Evolutionary conservation across 2,888 invertebrate species (phyloP), one percentile per base, ranked within the genome.

Genomic region (Lepidocyrtinus sp.): DNA sequence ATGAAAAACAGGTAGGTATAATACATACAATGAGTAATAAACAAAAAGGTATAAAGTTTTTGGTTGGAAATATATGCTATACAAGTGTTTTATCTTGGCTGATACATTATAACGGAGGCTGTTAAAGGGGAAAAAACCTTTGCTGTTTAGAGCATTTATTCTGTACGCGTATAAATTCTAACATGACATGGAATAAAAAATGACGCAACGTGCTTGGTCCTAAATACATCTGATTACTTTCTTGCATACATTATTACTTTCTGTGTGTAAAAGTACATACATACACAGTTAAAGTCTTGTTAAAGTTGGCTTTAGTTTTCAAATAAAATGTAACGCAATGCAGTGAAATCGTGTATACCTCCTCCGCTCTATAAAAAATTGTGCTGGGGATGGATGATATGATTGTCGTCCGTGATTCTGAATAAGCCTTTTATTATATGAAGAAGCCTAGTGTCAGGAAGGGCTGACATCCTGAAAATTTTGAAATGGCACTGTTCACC

Each of bases 1-100:
- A 55, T 17, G 24, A 36, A 46, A 70, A 70, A 70, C 36, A 61
- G 64, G 73, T 73, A 64, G 45, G 63, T 55, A 73, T 50, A 50
- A n/a, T n/a, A n/a, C n/a, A n/a, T n/a, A n/a, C n/a, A 36, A 50
- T 50, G 50, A 50, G 50, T 12, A 50, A 50, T 50, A 50, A 50
- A 50, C 50, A 50, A 50, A 50, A 50, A 50, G 50, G 50, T 50
- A 50, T 50, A 17, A 50, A 50, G 15, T n/a, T n/a, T n/a, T n/a
- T n/a, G n/a, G n/a, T n/a, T n/a, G n/a, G n/a, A n/a, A n/a, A n/a
- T n/a, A n/a, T n/a, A n/a, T n/a, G n/a, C n/a, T n/a, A n/a, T 50
- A 50, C 50, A 50, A 50, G 50, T 50, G 50, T 50, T 50, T 50
- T 17, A 50, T 50, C 50, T 17, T 17, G n/a, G n/a, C 50, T 50